Percentiles rank a stretch among this genome's conserved stretches.
phyloP scores from a whole-genome alignment of 2,797 vertebrate genomes.

The Melanotaenia maccullochi region DNA sequence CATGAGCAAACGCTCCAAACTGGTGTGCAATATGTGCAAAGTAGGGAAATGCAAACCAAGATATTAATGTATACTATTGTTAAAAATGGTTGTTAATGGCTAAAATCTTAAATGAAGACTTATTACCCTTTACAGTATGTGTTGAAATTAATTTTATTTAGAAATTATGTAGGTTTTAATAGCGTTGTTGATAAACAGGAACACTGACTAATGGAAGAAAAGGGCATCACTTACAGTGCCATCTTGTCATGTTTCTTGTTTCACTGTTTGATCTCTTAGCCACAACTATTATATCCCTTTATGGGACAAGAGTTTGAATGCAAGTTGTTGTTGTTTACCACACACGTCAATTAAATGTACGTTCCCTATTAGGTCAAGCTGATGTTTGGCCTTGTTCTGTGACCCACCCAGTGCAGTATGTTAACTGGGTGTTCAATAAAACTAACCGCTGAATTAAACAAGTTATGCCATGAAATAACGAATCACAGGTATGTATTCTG shows the following conservation, averaged over 20 bases:
- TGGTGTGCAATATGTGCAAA: constrained; percentile 79
- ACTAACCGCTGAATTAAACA: constrained; percentile 78
- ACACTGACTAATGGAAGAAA: constrained; percentile 55
- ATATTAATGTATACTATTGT: constrained; percentile 73
- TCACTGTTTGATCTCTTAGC: constrained; percentile 72
- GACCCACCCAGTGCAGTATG: constrained; percentile 71
- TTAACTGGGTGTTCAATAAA: constrained; percentile 72
- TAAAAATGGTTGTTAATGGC: constrained; percentile 71
- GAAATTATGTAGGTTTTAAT: constrained; percentile 74
- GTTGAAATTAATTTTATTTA: constrained; percentile 68
- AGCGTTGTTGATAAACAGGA: constrained; percentile 71
- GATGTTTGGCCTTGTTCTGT: constrained; percentile 69
- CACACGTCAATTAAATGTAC: constrained; percentile 72
- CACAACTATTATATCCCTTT: constrained; percentile 63
- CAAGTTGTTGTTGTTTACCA: constrained; percentile 70
- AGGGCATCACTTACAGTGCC: constrained; percentile 58
- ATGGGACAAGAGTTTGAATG: constrained; percentile 68
- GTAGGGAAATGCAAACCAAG: constrained; percentile 62
- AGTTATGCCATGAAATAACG: constrained; percentile 67
- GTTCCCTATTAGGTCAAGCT: constrained; percentile 62
- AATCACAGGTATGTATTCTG: constrained; percentile 61
- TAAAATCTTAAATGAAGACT: constrained; percentile 79
- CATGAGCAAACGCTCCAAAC: constrained; percentile 65
- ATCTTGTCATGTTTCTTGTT: constrained; percentile 65
- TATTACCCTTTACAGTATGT: constrained; percentile 66